Conservation (phyloP, 2,797 vertebrate genomes). For the Macroramphosus scolopax region DNA sequence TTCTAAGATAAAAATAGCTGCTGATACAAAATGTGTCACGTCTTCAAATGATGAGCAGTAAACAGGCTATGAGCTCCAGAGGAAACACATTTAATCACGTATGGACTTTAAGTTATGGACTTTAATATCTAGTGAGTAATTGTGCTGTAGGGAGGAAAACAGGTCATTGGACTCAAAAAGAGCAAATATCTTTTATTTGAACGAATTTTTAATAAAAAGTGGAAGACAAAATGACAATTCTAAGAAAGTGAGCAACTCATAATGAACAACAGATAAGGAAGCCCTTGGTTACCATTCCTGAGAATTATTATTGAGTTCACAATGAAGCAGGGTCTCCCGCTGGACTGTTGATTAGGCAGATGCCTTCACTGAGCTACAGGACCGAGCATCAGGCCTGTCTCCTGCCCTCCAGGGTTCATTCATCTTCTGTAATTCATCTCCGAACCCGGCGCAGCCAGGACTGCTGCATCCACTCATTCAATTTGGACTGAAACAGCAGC, state of each 20-base stretch:
- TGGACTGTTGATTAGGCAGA: slow-evolving; percentile 70
- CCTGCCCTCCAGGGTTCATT: slow-evolving; percentile 54
- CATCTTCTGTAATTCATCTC: slow-evolving; percentile 56
- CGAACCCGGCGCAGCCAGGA: slow-evolving; percentile 19
- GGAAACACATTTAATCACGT: too few relatives aligned
- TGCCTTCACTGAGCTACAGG: slow-evolving; percentile 58
- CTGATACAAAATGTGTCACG: too few relatives aligned
- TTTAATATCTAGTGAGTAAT: too few relatives aligned
- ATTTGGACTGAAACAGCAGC: slow-evolving; percentile 36
- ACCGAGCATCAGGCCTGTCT: slow-evolving; percentile 51
- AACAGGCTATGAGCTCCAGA: too few relatives aligned
- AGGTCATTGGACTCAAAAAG: too few relatives aligned
- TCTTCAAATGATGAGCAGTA: too few relatives aligned
- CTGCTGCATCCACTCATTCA: slow-evolving; percentile 44
- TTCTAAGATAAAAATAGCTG: too few relatives aligned
- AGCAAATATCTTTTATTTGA: too few relatives aligned
- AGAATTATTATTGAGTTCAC: slow-evolving; percentile 61
- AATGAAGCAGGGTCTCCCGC: slow-evolving; percentile 68
- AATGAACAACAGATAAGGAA: slow-evolving; percentile 61
- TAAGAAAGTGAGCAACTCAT: slow-evolving; percentile 43
- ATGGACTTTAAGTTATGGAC: too few relatives aligned
- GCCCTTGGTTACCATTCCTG: slow-evolving; percentile 63
- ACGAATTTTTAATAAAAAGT: too few relatives aligned
- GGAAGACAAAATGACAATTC: too few relatives aligned
- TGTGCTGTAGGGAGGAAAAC: too few relatives aligned